These are phyloP conservation scores for Emydocephalus ijimae DNA, from an alignment of 2,113 vertebrate genomes.

Conservation along the genomic window DNA sequence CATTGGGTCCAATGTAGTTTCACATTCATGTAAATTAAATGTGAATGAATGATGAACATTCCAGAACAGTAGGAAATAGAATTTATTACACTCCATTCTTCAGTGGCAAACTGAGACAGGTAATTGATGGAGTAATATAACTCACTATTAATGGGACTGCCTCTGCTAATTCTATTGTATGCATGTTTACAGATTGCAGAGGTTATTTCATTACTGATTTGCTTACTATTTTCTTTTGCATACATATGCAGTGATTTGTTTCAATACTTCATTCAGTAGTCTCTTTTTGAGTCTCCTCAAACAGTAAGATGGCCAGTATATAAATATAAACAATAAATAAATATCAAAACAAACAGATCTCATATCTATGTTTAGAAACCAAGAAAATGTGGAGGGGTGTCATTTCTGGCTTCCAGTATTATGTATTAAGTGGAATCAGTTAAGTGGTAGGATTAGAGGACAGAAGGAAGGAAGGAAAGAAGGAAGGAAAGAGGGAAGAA, in stretches of 20 bases:
- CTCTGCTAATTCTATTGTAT: constrained; percentile 38
- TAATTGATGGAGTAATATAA: constrained; percentile 58
- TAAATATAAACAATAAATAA: not conserved
- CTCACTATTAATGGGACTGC: constrained; percentile 52
- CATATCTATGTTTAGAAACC: not conserved
- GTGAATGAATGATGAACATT: constrained; percentile 55
- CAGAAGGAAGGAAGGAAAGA: not conserved
- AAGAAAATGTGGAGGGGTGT: not conserved
- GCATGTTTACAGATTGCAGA: constrained; percentile 40
- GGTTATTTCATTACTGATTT: constrained; percentile 35
- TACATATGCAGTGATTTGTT: not conserved
- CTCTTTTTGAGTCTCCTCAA: not conserved
- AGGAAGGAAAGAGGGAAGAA: no score
- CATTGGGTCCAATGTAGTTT: constrained; percentile 54
- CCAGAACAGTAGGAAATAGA: constrained; percentile 61
- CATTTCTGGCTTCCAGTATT: not conserved
- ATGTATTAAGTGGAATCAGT: not conserved
- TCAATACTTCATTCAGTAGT: not conserved
- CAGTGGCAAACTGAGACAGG: constrained; percentile 35
- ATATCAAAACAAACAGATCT: not conserved
- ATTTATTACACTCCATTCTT: constrained; percentile 56
- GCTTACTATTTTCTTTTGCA: constrained; percentile 13
- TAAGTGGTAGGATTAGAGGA: not conserved
- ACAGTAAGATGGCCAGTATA: not conserved
- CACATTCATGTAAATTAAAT: constrained; percentile 57